phyloP scores from a whole-genome alignment of 2,113 vertebrate species.

The Poecilia latipinna region DNA sequence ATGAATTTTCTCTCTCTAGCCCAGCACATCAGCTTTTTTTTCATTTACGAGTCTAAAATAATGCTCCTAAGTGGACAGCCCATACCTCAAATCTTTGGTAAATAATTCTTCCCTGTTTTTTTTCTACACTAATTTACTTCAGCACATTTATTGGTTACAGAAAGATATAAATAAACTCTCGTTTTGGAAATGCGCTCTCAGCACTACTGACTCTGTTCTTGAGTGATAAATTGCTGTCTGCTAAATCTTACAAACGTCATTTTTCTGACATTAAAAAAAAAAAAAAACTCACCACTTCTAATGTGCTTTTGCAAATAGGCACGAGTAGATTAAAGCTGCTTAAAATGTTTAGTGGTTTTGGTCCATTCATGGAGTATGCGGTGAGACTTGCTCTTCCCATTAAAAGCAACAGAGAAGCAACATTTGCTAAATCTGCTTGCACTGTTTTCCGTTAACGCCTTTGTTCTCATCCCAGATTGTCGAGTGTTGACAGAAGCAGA shows the following conservation, averaged over 20 bases:
- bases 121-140: too few species aligned
- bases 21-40: neutral
- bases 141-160: too few species aligned
- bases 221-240: neutral
- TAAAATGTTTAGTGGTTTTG: neutral
- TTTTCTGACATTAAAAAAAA: neutral
- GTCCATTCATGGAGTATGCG: neutral
- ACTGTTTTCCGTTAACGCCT: neutral
- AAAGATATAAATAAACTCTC: neutral
- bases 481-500: constrained; percentile 27
- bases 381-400: neutral
- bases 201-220: neutral
- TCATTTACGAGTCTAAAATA: neutral
- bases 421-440: neutral
- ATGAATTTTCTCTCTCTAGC: neutral
- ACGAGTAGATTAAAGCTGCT: neutral
- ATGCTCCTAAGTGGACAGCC: neutral
- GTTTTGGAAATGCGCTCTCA: neutral
- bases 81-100: neutral
- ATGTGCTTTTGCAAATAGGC: neutral
- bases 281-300: neutral
- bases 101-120: too few species aligned
- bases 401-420: neutral
- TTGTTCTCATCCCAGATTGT: constrained; percentile 6
- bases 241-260: neutral